A percentile compares a stretch with the other conserved stretches of the same genome.
Evolutionary conservation across 92 coral and sea anemone genomes (phyloP).

Genomic region (Micromussa lordhowensis): DNA sequence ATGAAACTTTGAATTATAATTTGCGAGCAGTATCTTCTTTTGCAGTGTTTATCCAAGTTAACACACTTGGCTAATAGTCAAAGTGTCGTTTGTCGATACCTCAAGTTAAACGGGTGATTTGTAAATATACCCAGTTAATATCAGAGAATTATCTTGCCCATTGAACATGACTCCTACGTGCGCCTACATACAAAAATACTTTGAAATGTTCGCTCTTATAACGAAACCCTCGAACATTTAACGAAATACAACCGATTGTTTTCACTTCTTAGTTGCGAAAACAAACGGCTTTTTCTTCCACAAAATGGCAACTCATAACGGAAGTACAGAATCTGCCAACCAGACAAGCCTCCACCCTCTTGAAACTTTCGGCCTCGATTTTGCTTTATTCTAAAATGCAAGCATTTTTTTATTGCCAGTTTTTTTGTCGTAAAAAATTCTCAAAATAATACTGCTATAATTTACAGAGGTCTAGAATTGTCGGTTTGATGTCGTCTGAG

Average conservation of each 20-base stretch:
- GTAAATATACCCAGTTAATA: not conserved
- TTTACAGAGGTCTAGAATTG: not conserved
- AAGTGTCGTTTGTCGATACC: not conserved
- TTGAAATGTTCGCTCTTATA: not conserved
- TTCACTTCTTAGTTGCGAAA: not conserved
- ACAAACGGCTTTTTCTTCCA: too few relatives aligned
- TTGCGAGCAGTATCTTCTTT: not conserved
- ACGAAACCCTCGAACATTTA: not conserved
- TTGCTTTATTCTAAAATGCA: not conserved
- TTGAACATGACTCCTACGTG: too few relatives aligned
- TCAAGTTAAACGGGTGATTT: not conserved
- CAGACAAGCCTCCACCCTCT: not conserved
- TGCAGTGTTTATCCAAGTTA: too few relatives aligned
- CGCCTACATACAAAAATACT: not conserved
- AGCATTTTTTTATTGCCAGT: not conserved
- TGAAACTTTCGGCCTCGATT: not conserved
- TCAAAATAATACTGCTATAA: not conserved
- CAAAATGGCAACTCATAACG: not conserved
- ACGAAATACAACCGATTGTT: not conserved
- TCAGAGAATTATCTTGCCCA: not conserved
- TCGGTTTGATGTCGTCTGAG: not conserved
- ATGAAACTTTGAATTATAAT: not conserved
- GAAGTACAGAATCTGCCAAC: too few relatives aligned
- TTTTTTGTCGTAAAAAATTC: not conserved
- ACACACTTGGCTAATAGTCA: not conserved